phyloP scores from a whole-genome alignment of 2,797 vertebrate genomes.

The Chloroceryle inda region DNA sequence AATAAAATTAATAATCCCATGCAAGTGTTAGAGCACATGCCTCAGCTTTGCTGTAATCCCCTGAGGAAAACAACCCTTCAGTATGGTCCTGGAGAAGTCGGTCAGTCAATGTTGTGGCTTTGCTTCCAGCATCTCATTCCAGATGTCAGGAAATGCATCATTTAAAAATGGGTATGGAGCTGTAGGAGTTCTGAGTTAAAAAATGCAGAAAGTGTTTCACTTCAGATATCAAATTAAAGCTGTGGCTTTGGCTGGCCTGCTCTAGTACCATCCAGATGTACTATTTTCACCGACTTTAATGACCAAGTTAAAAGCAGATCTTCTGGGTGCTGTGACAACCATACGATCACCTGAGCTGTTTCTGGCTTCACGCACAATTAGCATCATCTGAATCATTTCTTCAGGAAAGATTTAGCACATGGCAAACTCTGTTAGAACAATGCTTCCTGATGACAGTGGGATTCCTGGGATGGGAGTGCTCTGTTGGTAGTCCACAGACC shows the following conservation, averaged over 20 bases:
- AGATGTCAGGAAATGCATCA: slow-evolving; percentile 50
- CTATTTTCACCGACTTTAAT: not conserved
- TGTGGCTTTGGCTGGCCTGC: not conserved
- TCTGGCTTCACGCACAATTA: not conserved
- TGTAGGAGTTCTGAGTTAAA: not conserved
- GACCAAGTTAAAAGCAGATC: not conserved
- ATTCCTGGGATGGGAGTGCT: not conserved
- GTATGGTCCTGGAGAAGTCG: not conserved
- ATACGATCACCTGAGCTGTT: not conserved
- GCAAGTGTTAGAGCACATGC: slow-evolving; percentile 51
- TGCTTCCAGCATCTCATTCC: slow-evolving; percentile 29
- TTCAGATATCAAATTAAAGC: not conserved
- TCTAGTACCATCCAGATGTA: not conserved
- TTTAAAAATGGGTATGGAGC: not conserved
- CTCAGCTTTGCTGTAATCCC: slow-evolving; percentile 52
- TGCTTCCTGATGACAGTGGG: not conserved
- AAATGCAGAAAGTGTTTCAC: not conserved
- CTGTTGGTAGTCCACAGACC: not conserved
- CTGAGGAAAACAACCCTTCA: slow-evolving; percentile 10
- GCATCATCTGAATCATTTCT: not conserved
- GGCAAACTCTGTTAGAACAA: not conserved
- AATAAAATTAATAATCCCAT: slow-evolving; percentile 55
- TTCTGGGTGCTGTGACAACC: not conserved
- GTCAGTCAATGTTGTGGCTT: not conserved
- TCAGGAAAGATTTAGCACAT: not conserved